These are phyloP conservation scores for Baccha elongata DNA, from an alignment of 2,888 invertebrate genomes.

Conservation along the genomic window DNA sequence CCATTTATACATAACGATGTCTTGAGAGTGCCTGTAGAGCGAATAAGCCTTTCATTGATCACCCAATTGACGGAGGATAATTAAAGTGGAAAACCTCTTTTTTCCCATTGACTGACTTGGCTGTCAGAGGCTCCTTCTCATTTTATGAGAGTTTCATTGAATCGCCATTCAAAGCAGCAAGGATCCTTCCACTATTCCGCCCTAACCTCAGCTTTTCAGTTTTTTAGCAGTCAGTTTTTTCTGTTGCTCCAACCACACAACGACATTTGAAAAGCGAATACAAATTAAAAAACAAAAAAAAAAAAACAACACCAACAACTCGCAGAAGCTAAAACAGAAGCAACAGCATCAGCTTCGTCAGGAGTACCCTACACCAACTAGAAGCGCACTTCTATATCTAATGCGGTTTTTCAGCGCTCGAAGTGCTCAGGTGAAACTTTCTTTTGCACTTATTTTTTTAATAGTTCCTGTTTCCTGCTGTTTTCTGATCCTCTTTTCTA, in stretches of 20 bases:
- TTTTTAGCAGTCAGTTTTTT: neutral
- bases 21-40: slow-evolving; percentile 21
- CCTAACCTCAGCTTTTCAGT: neutral
- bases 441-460: slow-evolving; percentile 3
- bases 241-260: neutral
- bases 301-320: neutral
- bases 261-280: neutral
- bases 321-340: neutral
- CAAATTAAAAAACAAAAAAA: too few species aligned
- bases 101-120: slow-evolving; percentile 11
- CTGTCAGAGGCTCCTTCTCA: neutral
- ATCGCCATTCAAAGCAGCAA: slow-evolving; percentile 1
- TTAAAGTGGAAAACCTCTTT: slow-evolving; percentile 26
- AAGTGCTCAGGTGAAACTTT: slow-evolving; percentile 54
- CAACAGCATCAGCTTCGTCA: neutral
- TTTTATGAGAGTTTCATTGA: neutral
- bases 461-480: slow-evolving; percentile 23
- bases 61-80: slow-evolving; percentile 41
- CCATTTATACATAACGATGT: slow-evolving; percentile 30
- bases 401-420: slow-evolving; percentile 26
- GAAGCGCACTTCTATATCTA: slow-evolving; percentile 17
- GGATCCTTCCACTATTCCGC: slow-evolving; percentile 11
- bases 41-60: slow-evolving; percentile 46
- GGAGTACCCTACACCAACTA: neutral
- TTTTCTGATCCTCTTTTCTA: slow-evolving; percentile 29